A percentile compares a stretch with the other conserved stretches of the same genome.
Evolutionary conservation across 2,113 vertebrate species (phyloP).

Genomic region (Pterocles burchelli): DNA sequence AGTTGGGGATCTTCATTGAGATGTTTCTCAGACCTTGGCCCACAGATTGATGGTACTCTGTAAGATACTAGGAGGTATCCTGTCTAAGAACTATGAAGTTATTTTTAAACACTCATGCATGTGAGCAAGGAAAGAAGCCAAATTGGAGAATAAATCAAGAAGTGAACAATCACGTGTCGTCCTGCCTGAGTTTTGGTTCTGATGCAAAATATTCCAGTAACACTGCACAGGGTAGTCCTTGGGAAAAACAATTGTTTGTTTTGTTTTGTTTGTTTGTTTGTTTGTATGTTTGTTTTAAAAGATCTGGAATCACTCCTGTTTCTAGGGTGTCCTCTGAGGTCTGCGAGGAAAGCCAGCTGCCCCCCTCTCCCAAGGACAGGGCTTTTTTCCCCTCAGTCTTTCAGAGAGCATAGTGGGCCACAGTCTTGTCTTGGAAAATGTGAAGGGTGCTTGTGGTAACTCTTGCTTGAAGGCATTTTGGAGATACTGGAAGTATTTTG

Average conservation of each 20-base stretch:
- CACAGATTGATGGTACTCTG: background rate
- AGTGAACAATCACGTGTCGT: background rate
- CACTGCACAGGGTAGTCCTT: background rate
- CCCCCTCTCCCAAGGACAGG: background rate
- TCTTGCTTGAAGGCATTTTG: background rate
- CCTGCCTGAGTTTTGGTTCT: background rate
- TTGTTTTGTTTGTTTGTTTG: too few relatives aligned
- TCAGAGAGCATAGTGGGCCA: background rate
- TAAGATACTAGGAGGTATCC: background rate
- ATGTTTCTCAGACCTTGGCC: background rate
- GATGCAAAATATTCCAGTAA: background rate
- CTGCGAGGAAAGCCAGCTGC: background rate
- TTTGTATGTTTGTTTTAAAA: background rate
- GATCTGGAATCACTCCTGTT: background rate
- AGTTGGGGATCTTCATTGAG: background rate
- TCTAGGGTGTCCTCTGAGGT: background rate
- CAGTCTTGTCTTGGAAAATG: background rate
- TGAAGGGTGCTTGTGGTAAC: background rate
- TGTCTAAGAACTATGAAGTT: background rate
- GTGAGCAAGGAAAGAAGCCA: background rate
- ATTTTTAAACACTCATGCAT: background rate
- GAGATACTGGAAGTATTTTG: background rate
- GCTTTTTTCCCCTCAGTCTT: fast-evolving
- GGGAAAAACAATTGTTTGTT: background rate
- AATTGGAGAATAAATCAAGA: background rate